Conservation (phyloP, 2,113 vertebrate species). For the Campylorhamphus procurvoides region DNA sequence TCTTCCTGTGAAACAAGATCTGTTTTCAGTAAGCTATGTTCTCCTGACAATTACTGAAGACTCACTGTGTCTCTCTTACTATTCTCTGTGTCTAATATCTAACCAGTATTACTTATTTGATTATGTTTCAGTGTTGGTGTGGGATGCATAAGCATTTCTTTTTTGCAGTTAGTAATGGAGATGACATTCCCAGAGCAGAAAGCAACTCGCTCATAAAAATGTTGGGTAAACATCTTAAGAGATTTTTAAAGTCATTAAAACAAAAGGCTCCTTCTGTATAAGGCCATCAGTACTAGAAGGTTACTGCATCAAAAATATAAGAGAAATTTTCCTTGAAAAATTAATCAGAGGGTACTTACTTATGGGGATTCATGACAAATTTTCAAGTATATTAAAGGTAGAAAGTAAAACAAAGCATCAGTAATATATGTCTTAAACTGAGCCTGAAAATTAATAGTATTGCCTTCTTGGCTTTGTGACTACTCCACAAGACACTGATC, state of each 20-base stretch:
- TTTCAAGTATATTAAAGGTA: not conserved
- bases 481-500: not conserved
- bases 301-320: not conserved
- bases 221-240: not conserved
- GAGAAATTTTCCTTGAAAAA: not conserved
- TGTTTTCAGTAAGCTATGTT: not conserved
- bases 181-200: not conserved
- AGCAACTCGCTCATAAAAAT: not conserved
- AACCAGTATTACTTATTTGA: not conserved
- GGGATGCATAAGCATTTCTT: not conserved
- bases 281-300: not conserved
- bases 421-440: not conserved
- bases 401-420: not conserved
- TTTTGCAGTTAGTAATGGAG: not conserved
- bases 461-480: not conserved
- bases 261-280: not conserved
- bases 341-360: not conserved
- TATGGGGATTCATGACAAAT: not conserved
- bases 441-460: not conserved
- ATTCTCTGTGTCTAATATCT: not conserved
- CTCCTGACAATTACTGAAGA: not conserved
- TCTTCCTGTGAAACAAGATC: constrained; percentile 6
- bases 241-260: not conserved
- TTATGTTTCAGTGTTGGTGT: constrained; percentile 8
- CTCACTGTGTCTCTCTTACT: not conserved